Conservation (phyloP, 2,113 vertebrate species). For the Alethe castanea region DNA sequence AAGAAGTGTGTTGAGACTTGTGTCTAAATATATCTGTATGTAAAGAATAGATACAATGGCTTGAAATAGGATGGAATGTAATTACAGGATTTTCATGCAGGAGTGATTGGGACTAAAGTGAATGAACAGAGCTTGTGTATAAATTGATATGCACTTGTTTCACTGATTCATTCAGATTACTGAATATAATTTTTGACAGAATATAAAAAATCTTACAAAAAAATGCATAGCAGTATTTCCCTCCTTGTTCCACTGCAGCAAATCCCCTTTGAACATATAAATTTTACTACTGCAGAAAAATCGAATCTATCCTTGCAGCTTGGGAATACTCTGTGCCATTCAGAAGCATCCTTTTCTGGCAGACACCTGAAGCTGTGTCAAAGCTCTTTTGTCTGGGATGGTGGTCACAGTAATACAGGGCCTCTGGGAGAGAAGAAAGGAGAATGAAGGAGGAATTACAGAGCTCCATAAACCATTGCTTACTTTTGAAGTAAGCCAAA, state of each 20-base stretch:
- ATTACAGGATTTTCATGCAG: not conserved
- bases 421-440: not conserved
- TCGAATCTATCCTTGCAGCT: not conserved
- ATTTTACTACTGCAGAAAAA: not conserved
- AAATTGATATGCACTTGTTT: not conserved
- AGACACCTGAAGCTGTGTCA: not conserved
- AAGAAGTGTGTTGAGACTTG: not conserved
- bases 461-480: not conserved
- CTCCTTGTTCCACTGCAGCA: not conserved
- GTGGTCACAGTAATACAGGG: not conserved
- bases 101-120: not conserved
- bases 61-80: not conserved
- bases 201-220: not conserved
- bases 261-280: not conserved
- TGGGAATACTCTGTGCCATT: slow-evolving; percentile 9
- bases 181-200: not conserved
- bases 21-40: not conserved
- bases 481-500: not conserved
- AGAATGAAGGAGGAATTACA: not conserved
- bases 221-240: not conserved
- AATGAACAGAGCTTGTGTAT: not conserved
- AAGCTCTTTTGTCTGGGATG: not conserved
- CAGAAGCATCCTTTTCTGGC: not conserved
- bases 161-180: not conserved
- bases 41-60: not conserved